A percentile compares a stretch with the other conserved stretches of the same genome.
phyloP scores from a whole-genome alignment of 2,797 vertebrate species.

The Nyctalus aviator region DNA sequence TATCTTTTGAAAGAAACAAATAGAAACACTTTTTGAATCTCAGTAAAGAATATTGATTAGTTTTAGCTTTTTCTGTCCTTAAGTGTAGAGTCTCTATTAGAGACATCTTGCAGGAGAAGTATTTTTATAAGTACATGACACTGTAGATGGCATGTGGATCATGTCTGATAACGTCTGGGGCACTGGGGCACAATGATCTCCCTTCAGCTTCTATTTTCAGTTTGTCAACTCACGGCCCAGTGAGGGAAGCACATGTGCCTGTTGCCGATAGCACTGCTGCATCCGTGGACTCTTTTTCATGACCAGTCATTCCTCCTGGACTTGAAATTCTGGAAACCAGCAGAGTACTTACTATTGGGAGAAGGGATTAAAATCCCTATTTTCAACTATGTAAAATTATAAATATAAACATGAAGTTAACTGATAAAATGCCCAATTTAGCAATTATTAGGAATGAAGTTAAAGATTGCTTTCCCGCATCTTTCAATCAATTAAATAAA shows the following conservation, averaged over 20 bases:
- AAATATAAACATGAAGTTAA: background rate
- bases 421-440: background rate
- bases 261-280: background rate
- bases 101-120: background rate
- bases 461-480: background rate
- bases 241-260: fast-evolving
- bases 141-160: background rate
- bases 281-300: background rate
- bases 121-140: background rate
- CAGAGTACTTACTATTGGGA: background rate
- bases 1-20: background rate
- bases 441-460: background rate
- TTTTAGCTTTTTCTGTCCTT: background rate
- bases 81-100: background rate
- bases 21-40: background rate
- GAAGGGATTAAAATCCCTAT: background rate
- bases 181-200: background rate
- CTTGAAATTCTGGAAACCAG: background rate
- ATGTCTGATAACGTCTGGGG: background rate
- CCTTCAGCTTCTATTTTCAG: background rate
- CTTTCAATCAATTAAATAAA: background rate
- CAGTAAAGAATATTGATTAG: background rate
- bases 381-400: background rate
- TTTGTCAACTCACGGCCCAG: no score
- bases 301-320: background rate